These are phyloP conservation scores for Saguinus imperator DNA, from an alignment of 2,113 vertebrate species.

Conservation along the genomic window DNA sequence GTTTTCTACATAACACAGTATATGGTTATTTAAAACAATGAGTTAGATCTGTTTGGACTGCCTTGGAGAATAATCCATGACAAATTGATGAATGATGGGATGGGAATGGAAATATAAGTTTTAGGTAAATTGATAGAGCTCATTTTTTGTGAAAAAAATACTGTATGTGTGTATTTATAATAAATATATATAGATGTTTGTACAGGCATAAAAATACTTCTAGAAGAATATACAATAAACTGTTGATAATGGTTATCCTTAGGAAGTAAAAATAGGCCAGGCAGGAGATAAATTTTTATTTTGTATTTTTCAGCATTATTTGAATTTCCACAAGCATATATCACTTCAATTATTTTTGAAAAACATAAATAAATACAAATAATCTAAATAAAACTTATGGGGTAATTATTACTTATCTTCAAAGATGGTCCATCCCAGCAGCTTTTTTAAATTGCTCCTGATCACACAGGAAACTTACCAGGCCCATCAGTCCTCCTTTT, in stretches of 20 bases:
- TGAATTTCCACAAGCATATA: neutral
- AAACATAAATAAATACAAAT: neutral
- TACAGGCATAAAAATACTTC: neutral
- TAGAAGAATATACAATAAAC: neutral
- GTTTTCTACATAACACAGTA: neutral
- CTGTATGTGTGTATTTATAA: neutral
- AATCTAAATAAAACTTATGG: neutral
- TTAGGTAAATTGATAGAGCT: neutral
- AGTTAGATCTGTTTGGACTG: neutral
- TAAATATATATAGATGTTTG: neutral
- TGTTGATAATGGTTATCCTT: neutral
- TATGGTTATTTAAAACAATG: neutral
- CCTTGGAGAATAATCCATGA: neutral
- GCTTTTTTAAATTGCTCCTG: neutral
- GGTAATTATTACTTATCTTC: neutral
- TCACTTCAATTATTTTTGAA: neutral
- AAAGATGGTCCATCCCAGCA: neutral
- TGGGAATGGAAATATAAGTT: neutral
- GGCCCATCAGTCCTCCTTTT: neutral
- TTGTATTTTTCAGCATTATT: neutral
- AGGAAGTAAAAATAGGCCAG: neutral
- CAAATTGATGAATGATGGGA: neutral
- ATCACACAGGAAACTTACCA: neutral
- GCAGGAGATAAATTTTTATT: neutral
- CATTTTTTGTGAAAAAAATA: neutral